These are phyloP conservation scores for Parnassius orleans DNA, from an alignment of 2,888 invertebrate genomes.

Conservation along the genomic window DNA sequence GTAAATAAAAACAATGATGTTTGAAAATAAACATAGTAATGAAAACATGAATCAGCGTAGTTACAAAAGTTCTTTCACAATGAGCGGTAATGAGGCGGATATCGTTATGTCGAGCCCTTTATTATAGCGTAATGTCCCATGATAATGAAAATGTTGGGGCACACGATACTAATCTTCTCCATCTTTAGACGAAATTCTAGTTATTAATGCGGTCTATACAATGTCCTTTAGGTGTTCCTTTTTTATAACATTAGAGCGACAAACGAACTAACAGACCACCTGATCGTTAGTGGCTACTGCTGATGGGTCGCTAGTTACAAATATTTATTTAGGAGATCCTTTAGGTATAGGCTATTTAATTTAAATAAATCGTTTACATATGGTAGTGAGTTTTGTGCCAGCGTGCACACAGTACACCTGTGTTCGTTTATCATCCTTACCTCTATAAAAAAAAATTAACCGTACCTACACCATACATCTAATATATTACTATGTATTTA, in stretches of 20 bases:
- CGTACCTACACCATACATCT: too few species aligned
- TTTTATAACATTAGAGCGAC: too few species aligned
- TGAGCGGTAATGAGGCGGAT: conserved; percentile 45
- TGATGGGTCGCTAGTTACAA: too few species aligned
- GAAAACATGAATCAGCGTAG: conserved; percentile 25
- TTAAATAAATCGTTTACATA: too few species aligned
- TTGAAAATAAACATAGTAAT: conserved; percentile 30
- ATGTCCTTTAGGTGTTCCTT: too few species aligned
- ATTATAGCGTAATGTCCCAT: conserved; percentile 53
- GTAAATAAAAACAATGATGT: neutral
- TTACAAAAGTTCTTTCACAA: conserved; percentile 33
- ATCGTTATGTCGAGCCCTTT: conserved; percentile 46
- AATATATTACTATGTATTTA: too few species aligned
- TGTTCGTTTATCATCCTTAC: neutral
- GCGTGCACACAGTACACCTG: too few species aligned
- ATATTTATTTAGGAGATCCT: too few species aligned
- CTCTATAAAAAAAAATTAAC: neutral
- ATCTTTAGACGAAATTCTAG: conserved; percentile 6
- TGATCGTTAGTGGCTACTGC: too few species aligned
- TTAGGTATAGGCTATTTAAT: too few species aligned
- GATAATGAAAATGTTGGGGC: conserved; percentile 39
- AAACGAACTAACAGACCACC: too few species aligned
- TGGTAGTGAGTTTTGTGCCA: too few species aligned
- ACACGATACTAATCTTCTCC: conserved; percentile 27
- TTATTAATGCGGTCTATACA: neutral